These are phyloP conservation scores for Aethes cnicana DNA, from an alignment of 2,888 invertebrate species.

Conservation along the genomic window DNA sequence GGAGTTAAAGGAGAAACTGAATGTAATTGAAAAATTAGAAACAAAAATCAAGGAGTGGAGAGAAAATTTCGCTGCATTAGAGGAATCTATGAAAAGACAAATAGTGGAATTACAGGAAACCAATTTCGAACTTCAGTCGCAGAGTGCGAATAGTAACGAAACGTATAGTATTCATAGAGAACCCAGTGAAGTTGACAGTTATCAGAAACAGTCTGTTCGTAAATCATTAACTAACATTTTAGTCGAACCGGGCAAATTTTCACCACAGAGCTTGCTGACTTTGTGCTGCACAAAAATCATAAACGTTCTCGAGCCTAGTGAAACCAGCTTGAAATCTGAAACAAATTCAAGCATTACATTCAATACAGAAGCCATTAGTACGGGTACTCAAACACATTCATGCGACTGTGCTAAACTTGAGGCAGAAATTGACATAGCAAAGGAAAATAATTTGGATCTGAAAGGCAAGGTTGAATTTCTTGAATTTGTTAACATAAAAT, in stretches of 20 bases:
- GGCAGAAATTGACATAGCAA: conserved; percentile 38
- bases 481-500: conserved; percentile 46
- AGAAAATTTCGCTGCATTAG: conserved; percentile 48
- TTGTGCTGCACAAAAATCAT: conserved; percentile 62
- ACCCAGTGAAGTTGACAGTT: conserved; percentile 25
- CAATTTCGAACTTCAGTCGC: conserved; percentile 50
- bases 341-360: conserved; percentile 39
- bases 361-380: conserved; percentile 33
- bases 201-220: conserved; percentile 18
- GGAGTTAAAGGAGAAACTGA: conserved; percentile 52
- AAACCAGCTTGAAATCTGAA: conserved; percentile 40
- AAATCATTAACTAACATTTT: conserved; percentile 30
- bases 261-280: conserved; percentile 63
- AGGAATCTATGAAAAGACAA: conserved; percentile 50
- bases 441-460: conserved; percentile 51
- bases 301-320: conserved; percentile 49
- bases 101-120: conserved; percentile 50
- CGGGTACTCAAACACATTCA: conserved; percentile 32
- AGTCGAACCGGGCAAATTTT: conserved; percentile 37
- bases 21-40: conserved; percentile 53
- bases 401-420: conserved; percentile 47
- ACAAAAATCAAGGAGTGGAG: conserved; percentile 51
- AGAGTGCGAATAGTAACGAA: conserved; percentile 26
- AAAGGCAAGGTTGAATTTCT: conserved; percentile 44
- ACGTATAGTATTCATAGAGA: conserved; percentile 26